Evolutionary conservation across 2,888 invertebrate species (phyloP).

Genomic region (Smittia aterrima): DNA sequence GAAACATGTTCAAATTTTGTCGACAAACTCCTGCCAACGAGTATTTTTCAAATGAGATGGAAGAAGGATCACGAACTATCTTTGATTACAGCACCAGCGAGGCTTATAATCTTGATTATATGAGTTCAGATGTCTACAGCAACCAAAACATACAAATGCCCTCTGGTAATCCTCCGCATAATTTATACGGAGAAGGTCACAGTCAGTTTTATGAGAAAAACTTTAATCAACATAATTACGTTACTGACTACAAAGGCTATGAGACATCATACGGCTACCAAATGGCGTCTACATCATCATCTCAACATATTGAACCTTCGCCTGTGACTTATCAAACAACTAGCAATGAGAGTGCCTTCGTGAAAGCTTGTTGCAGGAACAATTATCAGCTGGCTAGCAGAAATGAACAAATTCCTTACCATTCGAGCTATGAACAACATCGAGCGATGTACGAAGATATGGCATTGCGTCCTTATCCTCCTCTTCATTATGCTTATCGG

Average conservation of each 20-base stretch:
- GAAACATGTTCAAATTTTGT: slow-evolving; percentile 1
- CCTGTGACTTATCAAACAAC: slow-evolving; percentile 16
- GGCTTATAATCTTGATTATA: slow-evolving; percentile 39
- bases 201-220: not conserved
- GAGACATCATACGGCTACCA: not conserved
- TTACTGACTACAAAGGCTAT: not conserved
- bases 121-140: not conserved
- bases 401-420: slow-evolving; percentile 11
- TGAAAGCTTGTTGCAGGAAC: slow-evolving; percentile 10
- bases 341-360: slow-evolving; percentile 29
- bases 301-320: not conserved
- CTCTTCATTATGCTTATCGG: slow-evolving; percentile 24
- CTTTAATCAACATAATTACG: not conserved
- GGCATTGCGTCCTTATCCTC: slow-evolving; percentile 12
- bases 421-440: slow-evolving; percentile 11
- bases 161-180: too few species aligned
- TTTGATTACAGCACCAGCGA: slow-evolving; percentile 42
- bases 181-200: not conserved
- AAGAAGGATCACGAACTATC: slow-evolving; percentile 29
- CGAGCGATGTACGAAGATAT: slow-evolving; percentile 14
- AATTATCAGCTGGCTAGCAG: not conserved
- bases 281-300: not conserved
- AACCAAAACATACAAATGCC: not conserved
- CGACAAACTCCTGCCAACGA: not conserved
- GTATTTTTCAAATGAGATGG: not conserved